These are phyloP conservation scores for Pseudanteris insignis DNA, from an alignment of 2,888 invertebrate species.

Conservation along the genomic window DNA sequence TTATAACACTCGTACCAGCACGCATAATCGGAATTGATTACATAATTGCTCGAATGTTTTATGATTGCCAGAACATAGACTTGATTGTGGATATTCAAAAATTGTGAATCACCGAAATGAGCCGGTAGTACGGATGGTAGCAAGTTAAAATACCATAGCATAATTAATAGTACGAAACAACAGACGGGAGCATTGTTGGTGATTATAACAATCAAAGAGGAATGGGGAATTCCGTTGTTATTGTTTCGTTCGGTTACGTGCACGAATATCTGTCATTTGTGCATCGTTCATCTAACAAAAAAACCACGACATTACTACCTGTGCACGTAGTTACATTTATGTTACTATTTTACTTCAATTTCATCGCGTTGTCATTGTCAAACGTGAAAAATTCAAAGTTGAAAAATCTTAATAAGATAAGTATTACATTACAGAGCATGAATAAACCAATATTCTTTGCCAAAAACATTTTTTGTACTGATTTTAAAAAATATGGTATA, in stretches of 20 bases:
- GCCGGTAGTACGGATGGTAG: too few relatives aligned
- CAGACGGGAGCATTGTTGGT: slow-evolving; percentile 5
- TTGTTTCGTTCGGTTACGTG: slow-evolving; percentile 28
- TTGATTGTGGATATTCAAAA: too few relatives aligned
- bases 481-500: too few relatives aligned
- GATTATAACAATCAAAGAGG: slow-evolving; percentile 25
- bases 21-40: too few relatives aligned
- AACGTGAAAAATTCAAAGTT: neutral
- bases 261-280: slow-evolving; percentile 29
- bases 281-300: slow-evolving; percentile 8
- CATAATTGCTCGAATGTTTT: too few relatives aligned
- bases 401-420: too few relatives aligned
- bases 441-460: too few relatives aligned
- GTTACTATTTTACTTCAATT: slow-evolving; percentile 18
- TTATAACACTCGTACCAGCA: too few relatives aligned
- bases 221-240: slow-evolving; percentile 24
- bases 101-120: too few relatives aligned
- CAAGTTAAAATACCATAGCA: slow-evolving; percentile 11
- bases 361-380: slow-evolving; percentile 26
- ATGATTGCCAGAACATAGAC: too few relatives aligned
- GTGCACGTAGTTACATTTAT: slow-evolving; percentile 12
- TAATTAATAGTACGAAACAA: slow-evolving; percentile 14
- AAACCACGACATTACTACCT: slow-evolving; percentile 33
- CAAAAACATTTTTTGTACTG: too few relatives aligned
- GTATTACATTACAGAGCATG: too few relatives aligned